Conservation (phyloP, 2,888 invertebrate species). For the Cosmia trapezina region DNA sequence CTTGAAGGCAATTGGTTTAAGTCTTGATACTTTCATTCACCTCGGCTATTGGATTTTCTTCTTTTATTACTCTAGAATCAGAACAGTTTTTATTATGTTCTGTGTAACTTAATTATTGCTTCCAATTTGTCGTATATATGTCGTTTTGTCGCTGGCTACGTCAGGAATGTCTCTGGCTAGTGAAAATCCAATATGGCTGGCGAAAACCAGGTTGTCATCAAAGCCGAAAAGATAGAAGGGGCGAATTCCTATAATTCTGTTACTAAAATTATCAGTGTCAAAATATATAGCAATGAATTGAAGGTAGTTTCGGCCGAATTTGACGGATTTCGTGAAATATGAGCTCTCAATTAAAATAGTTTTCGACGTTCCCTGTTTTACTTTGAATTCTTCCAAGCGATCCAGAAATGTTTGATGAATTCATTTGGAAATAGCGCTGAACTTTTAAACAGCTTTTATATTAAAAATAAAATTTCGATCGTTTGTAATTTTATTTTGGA, state of each 20-base stretch:
- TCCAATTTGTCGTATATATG: slow-evolving; percentile 10
- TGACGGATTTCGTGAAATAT: slow-evolving; percentile 41
- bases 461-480: too few relatives aligned
- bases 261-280: slow-evolving; percentile 13
- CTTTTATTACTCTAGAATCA: background rate
- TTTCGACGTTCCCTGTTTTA: slow-evolving; percentile 29
- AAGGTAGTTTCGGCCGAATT: slow-evolving; percentile 36
- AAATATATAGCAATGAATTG: slow-evolving; percentile 18
- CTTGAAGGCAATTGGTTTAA: slow-evolving; percentile 21
- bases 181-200: slow-evolving; percentile 14
- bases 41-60: background rate
- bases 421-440: slow-evolving; percentile 17
- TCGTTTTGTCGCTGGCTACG: background rate
- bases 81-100: slow-evolving; percentile 10
- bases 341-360: slow-evolving; percentile 59
- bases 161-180: slow-evolving; percentile 2
- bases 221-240: background rate
- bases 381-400: slow-evolving; percentile 23
- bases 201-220: background rate
- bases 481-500: background rate
- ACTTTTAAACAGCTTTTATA: slow-evolving; percentile 1
- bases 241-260: background rate
- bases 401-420: slow-evolving; percentile 37
- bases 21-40: slow-evolving; percentile 37
- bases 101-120: slow-evolving; percentile 17